Base-by-base conservation (phyloP, 2,888 invertebrate species). In the Neoscelio sp. region DNA sequence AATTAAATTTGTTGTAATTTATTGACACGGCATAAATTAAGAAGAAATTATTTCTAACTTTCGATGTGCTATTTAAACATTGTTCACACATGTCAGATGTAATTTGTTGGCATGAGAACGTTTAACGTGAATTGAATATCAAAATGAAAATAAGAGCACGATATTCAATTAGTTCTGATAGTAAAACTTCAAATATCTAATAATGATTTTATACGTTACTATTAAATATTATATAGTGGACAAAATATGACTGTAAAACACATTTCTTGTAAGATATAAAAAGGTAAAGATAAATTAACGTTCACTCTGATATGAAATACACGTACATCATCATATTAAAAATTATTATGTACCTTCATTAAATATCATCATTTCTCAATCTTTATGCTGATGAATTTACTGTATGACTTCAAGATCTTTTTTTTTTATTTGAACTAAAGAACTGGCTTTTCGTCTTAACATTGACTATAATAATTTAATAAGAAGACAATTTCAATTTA, bases 311-410 rank as follows among this genome's bases (percentile, higher is more conserved):
- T n/a, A n/a, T n/a, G n/a, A n/a, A n/a, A n/a, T n/a, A n/a, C n/a
- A n/a, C n/a, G n/a, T n/a, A n/a, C n/a, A n/a, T n/a, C 26, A 44
- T 65, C 42, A 30, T 40, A n/a, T 28, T 56, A 68, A 33, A 33
- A 50, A 68, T 17, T 48, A 58, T 68, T 40, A 56, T 48, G 30
- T 6, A 7, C 30, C 13, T 46, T 26, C 42, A 68, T 48, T 56
- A 56, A 56, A 26, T 30, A 35, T 40, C 40, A 46, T 68, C 56
- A 67, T 67, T 54, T 42, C 30, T 40, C 54, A 67, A 44, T 67
- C 52, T 46, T 44, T 44, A 30, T 23, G 18, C 10, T 3, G 30
- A 17, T 23, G 38, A 48, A 64, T 50, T 35, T 38, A 64, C 20
- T 60, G n/a, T 1, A 7, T 26, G 23, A 26, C 26, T 35, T 5